A percentile compares a stretch with the other conserved stretches of the same genome.
Conservation (phyloP, 2,888 invertebrate species). For the Harpagoxenus sublaevis region DNA sequence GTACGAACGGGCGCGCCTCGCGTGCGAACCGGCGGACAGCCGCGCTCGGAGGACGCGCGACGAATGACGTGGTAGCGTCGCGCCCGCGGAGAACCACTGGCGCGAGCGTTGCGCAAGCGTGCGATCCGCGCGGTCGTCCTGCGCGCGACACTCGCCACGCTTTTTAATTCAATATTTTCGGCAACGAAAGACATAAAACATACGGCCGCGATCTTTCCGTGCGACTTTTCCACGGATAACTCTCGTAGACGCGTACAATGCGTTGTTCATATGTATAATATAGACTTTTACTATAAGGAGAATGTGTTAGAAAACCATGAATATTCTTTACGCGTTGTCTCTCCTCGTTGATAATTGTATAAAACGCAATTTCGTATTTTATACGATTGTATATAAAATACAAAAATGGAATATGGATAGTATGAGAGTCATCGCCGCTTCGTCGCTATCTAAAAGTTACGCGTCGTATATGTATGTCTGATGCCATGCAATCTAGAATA, state of each 20-base stretch:
- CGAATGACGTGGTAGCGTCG: conserved; percentile 78
- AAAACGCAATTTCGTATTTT: background rate
- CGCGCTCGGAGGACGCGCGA: conserved; percentile 82
- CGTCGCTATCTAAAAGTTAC: background rate
- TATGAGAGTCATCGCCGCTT: background rate
- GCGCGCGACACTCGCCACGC: conserved; percentile 15
- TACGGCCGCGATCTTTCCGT: background rate
- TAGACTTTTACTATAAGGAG: background rate
- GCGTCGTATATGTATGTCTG: background rate
- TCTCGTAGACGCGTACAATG: too few species aligned
- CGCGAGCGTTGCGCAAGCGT: conserved; percentile 54
- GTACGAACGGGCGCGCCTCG: conserved; percentile 66
- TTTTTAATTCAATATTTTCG: conserved; percentile 9
- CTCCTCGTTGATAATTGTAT: background rate
- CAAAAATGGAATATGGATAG: background rate
- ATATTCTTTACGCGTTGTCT: background rate
- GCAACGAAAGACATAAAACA: background rate
- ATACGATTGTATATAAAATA: background rate
- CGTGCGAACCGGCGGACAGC: conserved; percentile 47
- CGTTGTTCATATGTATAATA: background rate
- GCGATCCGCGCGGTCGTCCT: background rate
- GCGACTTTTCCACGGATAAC: background rate
- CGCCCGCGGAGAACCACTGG: conserved; percentile 74
- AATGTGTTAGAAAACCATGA: background rate
- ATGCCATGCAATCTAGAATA: too few species aligned